Percentiles rank a stretch among this genome's conserved stretches.
Conservation (phyloP, 2,888 invertebrate species). For the Drosophila koepferae region DNA sequence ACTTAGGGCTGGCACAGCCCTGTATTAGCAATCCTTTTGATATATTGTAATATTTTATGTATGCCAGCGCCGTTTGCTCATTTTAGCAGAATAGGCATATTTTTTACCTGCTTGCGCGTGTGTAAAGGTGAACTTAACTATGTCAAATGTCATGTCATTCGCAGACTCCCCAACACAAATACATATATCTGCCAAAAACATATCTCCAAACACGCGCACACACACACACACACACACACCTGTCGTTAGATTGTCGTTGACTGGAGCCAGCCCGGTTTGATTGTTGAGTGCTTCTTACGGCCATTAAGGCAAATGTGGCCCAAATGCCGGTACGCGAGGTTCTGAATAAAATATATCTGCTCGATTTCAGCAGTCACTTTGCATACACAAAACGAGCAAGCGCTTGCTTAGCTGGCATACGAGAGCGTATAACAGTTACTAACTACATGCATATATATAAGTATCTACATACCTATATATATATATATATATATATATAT, state of each 20-base stretch:
- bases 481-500: background rate
- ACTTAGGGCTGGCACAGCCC: constrained; percentile 22
- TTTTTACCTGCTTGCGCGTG: constrained; percentile 2
- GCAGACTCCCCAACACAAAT: constrained; percentile 23
- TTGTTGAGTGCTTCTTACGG: constrained; percentile 61
- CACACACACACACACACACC: constrained; percentile 35
- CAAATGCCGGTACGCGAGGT: constrained; percentile 26
- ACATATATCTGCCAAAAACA: constrained; percentile 1
- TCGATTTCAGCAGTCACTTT: constrained; percentile 24
- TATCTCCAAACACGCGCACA: constrained; percentile 18
- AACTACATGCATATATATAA: background rate
- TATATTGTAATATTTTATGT: constrained; percentile 67
- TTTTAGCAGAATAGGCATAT: constrained; percentile 27
- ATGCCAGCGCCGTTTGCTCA: constrained; percentile 39
- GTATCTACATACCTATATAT: background rate
- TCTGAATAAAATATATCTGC: constrained; percentile 29
- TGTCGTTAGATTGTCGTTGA: constrained; percentile 55
- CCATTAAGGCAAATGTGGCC: constrained; percentile 53
- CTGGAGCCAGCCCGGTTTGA: constrained; percentile 25
- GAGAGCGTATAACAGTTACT: background rate
- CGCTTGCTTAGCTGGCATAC: background rate
- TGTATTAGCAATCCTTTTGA: constrained; percentile 73
- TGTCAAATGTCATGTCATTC: constrained; percentile 67
- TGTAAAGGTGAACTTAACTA: constrained; percentile 45
- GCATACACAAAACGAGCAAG: background rate